A percentile compares a stretch with the other conserved stretches of the same genome.
Evolutionary conservation across 1,140 invertebrate species (phyloP).

Genomic region (Pinna nobilis): DNA sequence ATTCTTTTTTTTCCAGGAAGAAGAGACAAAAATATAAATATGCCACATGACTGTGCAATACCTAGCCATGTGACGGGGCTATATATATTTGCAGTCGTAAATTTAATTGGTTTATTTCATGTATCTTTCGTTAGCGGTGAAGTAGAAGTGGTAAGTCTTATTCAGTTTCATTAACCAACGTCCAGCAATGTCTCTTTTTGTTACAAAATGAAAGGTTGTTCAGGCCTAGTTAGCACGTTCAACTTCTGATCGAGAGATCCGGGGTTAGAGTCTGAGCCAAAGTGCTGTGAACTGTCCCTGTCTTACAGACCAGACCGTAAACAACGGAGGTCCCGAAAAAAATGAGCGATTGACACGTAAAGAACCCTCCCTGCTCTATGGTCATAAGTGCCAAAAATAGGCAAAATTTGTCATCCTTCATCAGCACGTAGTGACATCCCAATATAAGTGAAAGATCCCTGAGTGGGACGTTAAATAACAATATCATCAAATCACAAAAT

Average conservation of each 20-base stretch:
- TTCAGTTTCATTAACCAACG: background rate
- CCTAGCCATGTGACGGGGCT: constrained; percentile 24
- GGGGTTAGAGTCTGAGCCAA: background rate
- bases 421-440: no score
- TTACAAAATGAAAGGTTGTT: no score
- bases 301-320: background rate
- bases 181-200: no score
- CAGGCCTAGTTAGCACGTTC: background rate
- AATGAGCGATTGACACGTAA: no score
- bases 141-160: constrained; percentile 30
- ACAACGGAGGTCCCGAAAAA: background rate
- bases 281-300: no score
- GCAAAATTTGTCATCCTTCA: no score
- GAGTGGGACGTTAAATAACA: no score
- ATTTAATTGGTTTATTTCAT: constrained; percentile 19
- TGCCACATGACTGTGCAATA: constrained; percentile 16
- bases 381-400: no score
- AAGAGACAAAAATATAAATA: no score
- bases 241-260: background rate
- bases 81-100: constrained; percentile 23
- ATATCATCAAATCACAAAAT: no score
- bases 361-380: no score
- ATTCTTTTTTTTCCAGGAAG: constrained; percentile 1
- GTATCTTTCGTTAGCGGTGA: constrained; percentile 16
- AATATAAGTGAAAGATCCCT: no score